phyloP scores from a whole-genome alignment of 2,797 vertebrate species.

The Glossophaga mutica region DNA sequence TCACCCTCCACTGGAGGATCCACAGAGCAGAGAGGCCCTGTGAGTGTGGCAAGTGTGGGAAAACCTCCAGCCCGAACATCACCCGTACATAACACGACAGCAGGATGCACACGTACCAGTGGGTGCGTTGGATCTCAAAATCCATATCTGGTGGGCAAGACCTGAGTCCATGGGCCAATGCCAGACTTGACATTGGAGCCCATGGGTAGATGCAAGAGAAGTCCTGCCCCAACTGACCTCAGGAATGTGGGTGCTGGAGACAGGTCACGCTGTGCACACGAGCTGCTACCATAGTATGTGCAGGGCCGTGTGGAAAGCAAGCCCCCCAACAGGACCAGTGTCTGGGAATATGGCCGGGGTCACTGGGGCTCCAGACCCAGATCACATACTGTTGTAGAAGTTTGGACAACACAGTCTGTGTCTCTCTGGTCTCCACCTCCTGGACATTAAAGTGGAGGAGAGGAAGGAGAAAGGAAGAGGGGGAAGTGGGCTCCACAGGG shows the following conservation, averaged over 20 bases:
- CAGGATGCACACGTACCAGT: no score
- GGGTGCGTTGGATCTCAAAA: background rate
- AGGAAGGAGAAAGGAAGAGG: background rate
- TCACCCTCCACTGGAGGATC: slow-evolving; percentile 6
- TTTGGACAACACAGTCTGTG: no score
- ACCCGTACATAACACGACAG: background rate
- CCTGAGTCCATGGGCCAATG: background rate
- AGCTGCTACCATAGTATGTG: background rate
- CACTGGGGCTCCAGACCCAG: no score
- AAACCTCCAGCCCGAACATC: slow-evolving; percentile 29
- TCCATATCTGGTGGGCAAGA: background rate
- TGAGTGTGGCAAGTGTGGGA: slow-evolving; percentile 38
- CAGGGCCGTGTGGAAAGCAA: background rate
- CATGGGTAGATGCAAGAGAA: background rate
- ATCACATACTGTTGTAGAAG: background rate
- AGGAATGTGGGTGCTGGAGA: background rate
- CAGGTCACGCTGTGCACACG: fast-evolving
- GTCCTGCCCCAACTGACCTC: background rate
- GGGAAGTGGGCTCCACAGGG: background rate
- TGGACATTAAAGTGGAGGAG: background rate
- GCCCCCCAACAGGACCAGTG: fast-evolving
- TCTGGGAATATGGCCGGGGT: background rate
- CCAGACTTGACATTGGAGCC: background rate
- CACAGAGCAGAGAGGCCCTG: slow-evolving; percentile 56
- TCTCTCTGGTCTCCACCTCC: background rate